Percentiles rank a stretch among this genome's conserved stretches.
Conservation (phyloP, 2,113 vertebrate species). For the Prionailurus bengalensis region DNA sequence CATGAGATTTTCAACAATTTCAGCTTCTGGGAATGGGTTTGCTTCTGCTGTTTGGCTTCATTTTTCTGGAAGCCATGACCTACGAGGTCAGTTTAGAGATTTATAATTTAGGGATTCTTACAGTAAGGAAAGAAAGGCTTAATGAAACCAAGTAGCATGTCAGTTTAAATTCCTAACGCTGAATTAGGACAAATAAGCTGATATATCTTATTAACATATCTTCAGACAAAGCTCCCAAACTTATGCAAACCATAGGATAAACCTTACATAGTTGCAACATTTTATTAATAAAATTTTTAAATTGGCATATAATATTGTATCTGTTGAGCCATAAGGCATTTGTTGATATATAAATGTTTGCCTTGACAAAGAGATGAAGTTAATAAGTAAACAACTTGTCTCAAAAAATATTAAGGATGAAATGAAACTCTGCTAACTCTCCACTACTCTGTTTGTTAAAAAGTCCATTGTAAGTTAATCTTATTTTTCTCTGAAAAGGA, state of each 20-base stretch:
- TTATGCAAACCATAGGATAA: neutral
- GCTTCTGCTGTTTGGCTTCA: neutral
- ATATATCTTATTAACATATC: neutral
- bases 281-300: neutral
- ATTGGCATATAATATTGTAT: neutral
- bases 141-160: neutral
- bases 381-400: slow-evolving; percentile 1
- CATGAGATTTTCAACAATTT: slow-evolving; percentile 48
- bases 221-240: neutral
- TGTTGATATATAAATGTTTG: neutral
- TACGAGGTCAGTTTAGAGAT: neutral
- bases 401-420: slow-evolving; percentile 31
- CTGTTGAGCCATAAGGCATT: neutral
- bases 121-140: neutral
- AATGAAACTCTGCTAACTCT: neutral
- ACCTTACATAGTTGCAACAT: neutral
- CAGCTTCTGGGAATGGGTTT: slow-evolving; percentile 44
- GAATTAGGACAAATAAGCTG: neutral
- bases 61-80: slow-evolving; percentile 6
- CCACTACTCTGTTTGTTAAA: neutral
- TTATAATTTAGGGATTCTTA: slow-evolving; percentile 32
- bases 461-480: neutral
- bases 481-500: slow-evolving; percentile 12
- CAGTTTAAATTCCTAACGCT: neutral
- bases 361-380: neutral